Evolutionary conservation across 2,888 invertebrate species (phyloP), one percentile per base, ranked within the genome.

Genomic region (Onchidella celtica): DNA sequence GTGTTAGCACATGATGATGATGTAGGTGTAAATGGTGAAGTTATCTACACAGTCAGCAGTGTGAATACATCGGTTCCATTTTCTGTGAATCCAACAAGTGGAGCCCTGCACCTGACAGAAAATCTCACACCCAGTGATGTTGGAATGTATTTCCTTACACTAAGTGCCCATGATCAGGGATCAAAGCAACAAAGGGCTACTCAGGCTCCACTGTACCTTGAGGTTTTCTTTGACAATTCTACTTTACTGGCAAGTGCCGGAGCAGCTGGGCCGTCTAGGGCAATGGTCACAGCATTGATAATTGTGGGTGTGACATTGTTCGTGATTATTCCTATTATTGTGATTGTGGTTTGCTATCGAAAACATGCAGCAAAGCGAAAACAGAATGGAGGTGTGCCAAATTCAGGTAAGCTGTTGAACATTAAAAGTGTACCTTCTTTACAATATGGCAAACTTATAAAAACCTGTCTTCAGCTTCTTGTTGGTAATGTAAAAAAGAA

Each of bases 1-100:
- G 96, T 97, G 83, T 95, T 96, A 89, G 99, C 99, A 0, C 96
- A 96, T 0, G 99, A 99, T 93, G 96, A 96, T 0, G 99, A 99
- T 93, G 95, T 96, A 74, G 99, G 98, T 0, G 95, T 96, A 34
- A 99, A 99, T 93, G 97, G 98, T 1, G 97, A 97, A 0, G 96
- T 99, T 78, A 95, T 98, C 72, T 99, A 97, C 94, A 97, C 97
- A 11, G 97, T 99, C 87, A 98, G 98, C 94, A 97, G 83, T 61
- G 92, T 94, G 21, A 94, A 94, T 79, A 93, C 92, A 78, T 90
- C 92, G 0, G 88, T 86, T 1, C 88, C 93, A 47, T 94, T 94
- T 87, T 88, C 85, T 68, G 92, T 94, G 68, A 92, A 94, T 76
- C 83, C 89, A 2, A 81, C 87, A 1, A 89, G 90, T 4, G 94